A percentile compares a stretch with the other conserved stretches of the same genome.
phyloP scores from a whole-genome alignment of 1,140 invertebrate species.

The Trichoplusia ni region DNA sequence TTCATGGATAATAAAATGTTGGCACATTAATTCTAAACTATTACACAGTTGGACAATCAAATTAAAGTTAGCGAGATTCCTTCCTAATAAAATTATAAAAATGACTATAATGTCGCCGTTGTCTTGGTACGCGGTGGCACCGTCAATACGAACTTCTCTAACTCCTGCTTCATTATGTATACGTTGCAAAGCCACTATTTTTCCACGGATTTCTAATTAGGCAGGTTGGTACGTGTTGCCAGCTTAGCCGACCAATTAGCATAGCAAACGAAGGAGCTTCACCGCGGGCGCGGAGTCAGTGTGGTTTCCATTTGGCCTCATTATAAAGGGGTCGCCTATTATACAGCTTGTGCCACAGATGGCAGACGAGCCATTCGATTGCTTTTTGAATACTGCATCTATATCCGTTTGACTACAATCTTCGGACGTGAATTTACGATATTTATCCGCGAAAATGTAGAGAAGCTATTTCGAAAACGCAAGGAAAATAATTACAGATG shows the following conservation, averaged over 20 bases:
- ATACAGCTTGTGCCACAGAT: slow-evolving; percentile 32
- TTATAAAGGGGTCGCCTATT: slow-evolving; percentile 43
- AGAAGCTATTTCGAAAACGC: no score
- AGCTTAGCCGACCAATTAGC: slow-evolving; percentile 51
- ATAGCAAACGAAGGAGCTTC: slow-evolving; percentile 51
- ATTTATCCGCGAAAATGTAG: no score
- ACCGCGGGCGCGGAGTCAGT: slow-evolving; percentile 22
- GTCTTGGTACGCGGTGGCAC: slow-evolving; percentile 14
- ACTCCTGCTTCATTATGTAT: slow-evolving; percentile 17
- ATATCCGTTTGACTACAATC: slow-evolving; percentile 1
- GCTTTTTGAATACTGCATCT: slow-evolving; percentile 10
- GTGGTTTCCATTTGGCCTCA: slow-evolving; percentile 43
- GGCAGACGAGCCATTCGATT: slow-evolving; percentile 24
- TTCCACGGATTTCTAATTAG: slow-evolving; percentile 40
- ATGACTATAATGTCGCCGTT: neutral
- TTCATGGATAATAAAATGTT: neutral
- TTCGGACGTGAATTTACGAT: no score
- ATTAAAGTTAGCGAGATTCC: slow-evolving; percentile 1
- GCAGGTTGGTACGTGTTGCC: slow-evolving; percentile 38
- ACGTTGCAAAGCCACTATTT: slow-evolving; percentile 23
- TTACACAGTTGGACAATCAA: neutral
- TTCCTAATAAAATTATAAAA: neutral
- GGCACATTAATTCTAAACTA: neutral
- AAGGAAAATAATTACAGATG: no score
- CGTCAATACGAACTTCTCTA: slow-evolving; percentile 5